A percentile compares a stretch with the other conserved stretches of the same genome.
phyloP scores from a whole-genome alignment of 2,888 invertebrate genomes.

The Dasypogon diadema region DNA sequence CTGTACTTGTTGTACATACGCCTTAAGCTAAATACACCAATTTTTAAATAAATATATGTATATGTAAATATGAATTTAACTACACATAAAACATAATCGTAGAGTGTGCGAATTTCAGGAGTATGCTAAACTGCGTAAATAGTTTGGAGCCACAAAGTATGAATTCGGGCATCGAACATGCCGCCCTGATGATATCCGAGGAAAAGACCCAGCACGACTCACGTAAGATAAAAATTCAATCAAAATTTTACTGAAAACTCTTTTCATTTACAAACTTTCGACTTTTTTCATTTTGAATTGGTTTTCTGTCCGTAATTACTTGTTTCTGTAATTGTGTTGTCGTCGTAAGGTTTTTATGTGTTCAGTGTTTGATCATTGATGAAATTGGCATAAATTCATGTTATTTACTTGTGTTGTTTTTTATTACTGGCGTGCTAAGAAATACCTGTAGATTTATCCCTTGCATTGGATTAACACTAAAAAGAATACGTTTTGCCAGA shows the following conservation, averaged over 20 bases:
- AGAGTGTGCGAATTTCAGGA: slow-evolving; percentile 78
- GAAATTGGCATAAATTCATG: slow-evolving; percentile 22
- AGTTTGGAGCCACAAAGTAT: slow-evolving; percentile 88
- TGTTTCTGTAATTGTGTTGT: slow-evolving; percentile 20
- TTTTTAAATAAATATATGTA: slow-evolving; percentile 56
- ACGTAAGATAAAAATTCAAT: slow-evolving; percentile 74
- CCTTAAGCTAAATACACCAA: slow-evolving; percentile 4
- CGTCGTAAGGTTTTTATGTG: slow-evolving; percentile 21
- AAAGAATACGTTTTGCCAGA: not conserved
- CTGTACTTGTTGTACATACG: slow-evolving; percentile 34
- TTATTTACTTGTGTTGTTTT: slow-evolving; percentile 33
- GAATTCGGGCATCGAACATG: slow-evolving; percentile 82
- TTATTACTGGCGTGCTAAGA: slow-evolving; percentile 20
- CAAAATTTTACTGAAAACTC: slow-evolving; percentile 35
- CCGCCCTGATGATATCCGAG: slow-evolving; percentile 82
- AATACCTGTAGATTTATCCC: not conserved
- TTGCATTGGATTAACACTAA: not conserved
- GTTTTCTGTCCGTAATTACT: slow-evolving; percentile 19
- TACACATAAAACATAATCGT: slow-evolving; percentile 71
- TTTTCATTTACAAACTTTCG: slow-evolving; percentile 27
- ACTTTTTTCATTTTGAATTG: slow-evolving; percentile 8
- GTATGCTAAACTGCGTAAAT: slow-evolving; percentile 96
- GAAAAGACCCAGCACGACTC: slow-evolving; percentile 84
- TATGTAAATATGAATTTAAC: slow-evolving; percentile 61
- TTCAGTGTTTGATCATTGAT: slow-evolving; percentile 30